A percentile compares a stretch with the other conserved stretches of the same genome.
Conservation (phyloP, 2,113 vertebrate species). For the Puffinus mauretanicus region DNA sequence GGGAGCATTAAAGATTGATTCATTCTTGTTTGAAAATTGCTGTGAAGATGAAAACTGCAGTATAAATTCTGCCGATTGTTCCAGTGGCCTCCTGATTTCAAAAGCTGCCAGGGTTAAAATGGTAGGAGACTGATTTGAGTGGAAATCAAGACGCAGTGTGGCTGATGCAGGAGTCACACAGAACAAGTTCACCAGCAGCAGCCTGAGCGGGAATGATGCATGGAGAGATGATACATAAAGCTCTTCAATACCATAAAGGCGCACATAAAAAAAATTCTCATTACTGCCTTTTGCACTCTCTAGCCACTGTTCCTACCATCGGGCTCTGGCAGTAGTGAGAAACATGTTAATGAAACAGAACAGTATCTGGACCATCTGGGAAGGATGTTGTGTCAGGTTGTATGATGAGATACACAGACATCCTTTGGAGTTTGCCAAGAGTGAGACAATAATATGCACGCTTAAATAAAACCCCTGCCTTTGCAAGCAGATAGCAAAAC, state of each 20-base stretch:
- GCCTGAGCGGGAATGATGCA: neutral
- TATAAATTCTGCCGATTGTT: constrained; percentile 48
- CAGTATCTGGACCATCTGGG: neutral
- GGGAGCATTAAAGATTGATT: constrained; percentile 27
- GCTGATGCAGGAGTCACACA: neutral
- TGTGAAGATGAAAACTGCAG: constrained; percentile 20
- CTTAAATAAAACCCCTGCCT: constrained; percentile 3
- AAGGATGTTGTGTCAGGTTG: constrained; percentile 4
- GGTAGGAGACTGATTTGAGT: constrained; percentile 19
- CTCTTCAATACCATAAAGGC: neutral
- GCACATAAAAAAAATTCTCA: neutral
- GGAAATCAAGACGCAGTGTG: constrained; percentile 13
- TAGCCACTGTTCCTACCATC: neutral
- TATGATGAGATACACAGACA: constrained; percentile 25
- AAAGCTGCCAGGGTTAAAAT: constrained; percentile 20
- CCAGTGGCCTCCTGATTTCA: constrained; percentile 34
- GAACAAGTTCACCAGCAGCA: neutral
- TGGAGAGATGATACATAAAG: neutral
- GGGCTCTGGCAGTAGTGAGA: neutral
- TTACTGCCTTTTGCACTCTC: constrained; percentile 2
- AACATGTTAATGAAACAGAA: constrained; percentile 34
- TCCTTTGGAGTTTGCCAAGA: neutral
- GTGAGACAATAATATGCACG: neutral
- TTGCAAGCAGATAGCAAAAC: neutral
- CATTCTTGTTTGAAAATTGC: constrained; percentile 45